Evolutionary conservation across 2,113 vertebrate species (phyloP).

Genomic region (Colossoma macropomum): DNA sequence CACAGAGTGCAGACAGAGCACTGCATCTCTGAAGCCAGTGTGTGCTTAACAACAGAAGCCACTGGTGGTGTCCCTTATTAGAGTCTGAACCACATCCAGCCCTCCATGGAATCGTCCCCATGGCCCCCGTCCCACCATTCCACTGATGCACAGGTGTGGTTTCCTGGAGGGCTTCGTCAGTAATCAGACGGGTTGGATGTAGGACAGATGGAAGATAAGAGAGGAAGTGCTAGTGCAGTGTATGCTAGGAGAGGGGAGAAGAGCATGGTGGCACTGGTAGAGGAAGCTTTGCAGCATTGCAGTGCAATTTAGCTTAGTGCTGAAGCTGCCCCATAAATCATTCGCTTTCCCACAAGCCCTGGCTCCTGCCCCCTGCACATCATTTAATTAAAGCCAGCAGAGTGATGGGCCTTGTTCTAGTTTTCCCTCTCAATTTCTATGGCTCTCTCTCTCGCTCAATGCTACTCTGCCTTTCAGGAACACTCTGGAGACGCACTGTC

Average conservation of each 20-base stretch:
- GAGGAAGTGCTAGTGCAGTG: conserved; percentile 12
- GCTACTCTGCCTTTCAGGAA: conserved; percentile 20
- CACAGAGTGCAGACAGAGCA: conserved; percentile 10
- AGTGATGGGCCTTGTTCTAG: conserved; percentile 75
- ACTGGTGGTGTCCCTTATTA: conserved; percentile 32
- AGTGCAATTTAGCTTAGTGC: conserved; percentile 82
- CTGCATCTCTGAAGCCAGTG: not conserved
- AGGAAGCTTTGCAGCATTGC: conserved; percentile 75
- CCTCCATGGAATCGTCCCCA: conserved; percentile 27
- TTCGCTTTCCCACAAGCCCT: conserved; percentile 75
- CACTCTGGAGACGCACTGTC: conserved; percentile 18
- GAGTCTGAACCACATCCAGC: conserved; percentile 44
- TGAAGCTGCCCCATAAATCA: conserved; percentile 78
- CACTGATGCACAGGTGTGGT: conserved; percentile 29
- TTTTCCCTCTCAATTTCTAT: conserved; percentile 43
- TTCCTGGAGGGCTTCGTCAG: conserved; percentile 35
- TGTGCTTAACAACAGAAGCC: conserved; percentile 18
- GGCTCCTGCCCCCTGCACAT: conserved; percentile 74
- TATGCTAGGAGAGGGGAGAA: conserved; percentile 15
- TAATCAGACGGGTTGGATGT: not conserved
- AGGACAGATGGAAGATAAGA: conserved; percentile 18
- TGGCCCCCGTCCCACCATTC: conserved; percentile 7
- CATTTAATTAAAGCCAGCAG: conserved; percentile 81
- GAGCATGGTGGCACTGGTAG: conserved; percentile 57
- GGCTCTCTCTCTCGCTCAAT: not conserved